Percentiles rank a stretch among this genome's conserved stretches.
Conservation (phyloP, 2,888 invertebrate genomes). For the Copidosoma aretas region DNA sequence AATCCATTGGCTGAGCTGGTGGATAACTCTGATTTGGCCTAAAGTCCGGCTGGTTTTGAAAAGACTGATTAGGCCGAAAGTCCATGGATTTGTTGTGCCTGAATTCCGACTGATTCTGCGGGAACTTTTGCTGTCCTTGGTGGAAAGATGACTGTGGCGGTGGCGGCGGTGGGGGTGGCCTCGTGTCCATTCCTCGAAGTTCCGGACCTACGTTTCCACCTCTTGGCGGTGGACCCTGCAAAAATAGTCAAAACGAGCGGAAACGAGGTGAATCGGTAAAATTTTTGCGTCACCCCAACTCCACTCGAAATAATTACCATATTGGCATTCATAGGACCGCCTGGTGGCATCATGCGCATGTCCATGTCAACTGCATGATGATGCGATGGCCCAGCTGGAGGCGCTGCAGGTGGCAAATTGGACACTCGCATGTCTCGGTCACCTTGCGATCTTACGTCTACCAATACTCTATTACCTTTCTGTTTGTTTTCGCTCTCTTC, state of each 20-base stretch:
- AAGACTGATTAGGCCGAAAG: constrained; percentile 49
- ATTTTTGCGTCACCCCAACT: not conserved
- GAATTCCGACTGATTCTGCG: constrained; percentile 40
- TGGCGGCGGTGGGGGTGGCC: constrained; percentile 46
- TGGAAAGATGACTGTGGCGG: constrained; percentile 52
- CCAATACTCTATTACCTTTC: constrained; percentile 54
- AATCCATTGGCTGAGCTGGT: constrained; percentile 42
- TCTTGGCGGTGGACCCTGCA: constrained; percentile 32
- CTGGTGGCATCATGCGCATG: constrained; percentile 58
- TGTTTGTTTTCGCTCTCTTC: constrained; percentile 68
- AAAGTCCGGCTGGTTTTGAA: constrained; percentile 51
- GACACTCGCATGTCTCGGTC: constrained; percentile 56
- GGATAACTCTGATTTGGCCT: constrained; percentile 46
- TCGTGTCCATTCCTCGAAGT: constrained; percentile 37
- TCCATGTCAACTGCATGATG: constrained; percentile 61
- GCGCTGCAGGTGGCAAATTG: constrained; percentile 37
- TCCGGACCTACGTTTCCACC: constrained; percentile 36
- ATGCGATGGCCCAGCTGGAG: constrained; percentile 55
- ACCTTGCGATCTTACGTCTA: constrained; percentile 55
- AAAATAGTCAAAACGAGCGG: not conserved
- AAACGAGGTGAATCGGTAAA: too few relatives aligned
- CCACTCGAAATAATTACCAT: constrained; percentile 23
- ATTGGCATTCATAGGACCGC: constrained; percentile 23
- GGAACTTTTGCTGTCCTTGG: constrained; percentile 44
- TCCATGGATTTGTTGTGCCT: constrained; percentile 43